Base-by-base conservation (phyloP, 2,797 vertebrate genomes). In the Anomalospiza imberbis region DNA sequence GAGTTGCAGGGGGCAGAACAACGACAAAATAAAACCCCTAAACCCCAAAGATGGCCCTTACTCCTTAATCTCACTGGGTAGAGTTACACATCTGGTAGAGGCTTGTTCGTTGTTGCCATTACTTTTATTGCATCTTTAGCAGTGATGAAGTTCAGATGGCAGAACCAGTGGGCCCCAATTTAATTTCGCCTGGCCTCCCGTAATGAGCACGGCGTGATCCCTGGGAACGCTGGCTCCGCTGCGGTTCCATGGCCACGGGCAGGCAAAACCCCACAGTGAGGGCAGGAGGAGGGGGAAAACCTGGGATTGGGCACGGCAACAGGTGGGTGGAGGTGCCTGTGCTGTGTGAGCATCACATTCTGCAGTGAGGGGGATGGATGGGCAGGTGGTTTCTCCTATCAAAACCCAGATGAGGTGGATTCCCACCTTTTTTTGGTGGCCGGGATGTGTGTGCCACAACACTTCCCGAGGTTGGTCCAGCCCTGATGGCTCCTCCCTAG, bases 111-210 rank as follows among this genome's bases (percentile, higher is more conserved):
- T 79, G 96, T 87, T 95, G 88, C 93, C 73, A 48, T 89, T 92
- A 80, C 84, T 95, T 97, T 95, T 95, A 96, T 94, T 95, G 94
- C 70, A 0, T 95, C 93, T 89, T 94, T 84, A 96, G 93, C 25
- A 8, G 91, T 96, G 95, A 97, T 97, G 89, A 80, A 91, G 85
- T 95, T 97, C 95, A 97, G 94, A 95, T 95, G 94, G 94, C 88
- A 92, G 83, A 62, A 57, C 48, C 73, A 74, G 91, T 51, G 95
- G 89, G 93, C 95, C 91, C 93, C 93, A 87, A 91, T 91, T 94
- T 94, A 88, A 95, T 95, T 96, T 94, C 0, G 9, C 47, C 88
- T 34, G 95, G 95, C 74, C 83, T 87, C 77, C 88, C 0, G 0
- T 85, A 91, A 94, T 1, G 83, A 96, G 89, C 63, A 26, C 0